Base-by-base conservation (phyloP, 2,113 vertebrate genomes). In the Odontesthes bonariensis region DNA sequence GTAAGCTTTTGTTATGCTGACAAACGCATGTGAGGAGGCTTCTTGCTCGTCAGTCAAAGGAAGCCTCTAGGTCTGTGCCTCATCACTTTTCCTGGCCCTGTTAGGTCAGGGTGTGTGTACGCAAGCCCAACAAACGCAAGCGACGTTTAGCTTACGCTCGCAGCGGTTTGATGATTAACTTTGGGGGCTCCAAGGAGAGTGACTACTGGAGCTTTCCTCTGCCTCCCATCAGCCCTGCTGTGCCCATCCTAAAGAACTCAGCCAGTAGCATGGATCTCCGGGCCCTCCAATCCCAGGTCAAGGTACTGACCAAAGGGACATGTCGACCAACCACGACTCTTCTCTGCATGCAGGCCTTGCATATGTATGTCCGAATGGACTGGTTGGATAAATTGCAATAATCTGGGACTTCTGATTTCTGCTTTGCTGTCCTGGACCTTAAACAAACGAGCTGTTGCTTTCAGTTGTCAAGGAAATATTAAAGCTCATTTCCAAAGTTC, bases 151-250 rank as follows among this genome's bases (percentile, higher is more conserved):
- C 92, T 70, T 73, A 85, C n/a, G 56, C 89, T 61, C 94, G 94
- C 87, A 94, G 93, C 2, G 86, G 89, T 58, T 88, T 95, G 86
- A 73, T 91, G 85, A 17, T 79, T 77, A 85, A 91, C 73, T 72
- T 79, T 76, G 73, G 9, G 6, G 73, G 77, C 42, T 84, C 88
- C 78, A 84, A 72, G 69, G 93, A 95, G 51, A 79, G 71, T 10
- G 94, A 93, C 59, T 95, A 83, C 87, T 95, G 94, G 94, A 94
- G 57, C 73, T 95, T 92, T 82, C 94, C 94, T 0, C 88, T 95
- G 67, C 94, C 94, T 40, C 94, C 94, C 69, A 86, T 94, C 63
- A 94, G 88, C 72, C 93, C 94, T 12, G 7, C 40, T 1, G 20
- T 51, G 32, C 5, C 84, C 52, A 63, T 3, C 44, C 1, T 83